Evolutionary conservation across 2,797 vertebrate species (phyloP).

Genomic region (Leptodactylus fallax): DNA sequence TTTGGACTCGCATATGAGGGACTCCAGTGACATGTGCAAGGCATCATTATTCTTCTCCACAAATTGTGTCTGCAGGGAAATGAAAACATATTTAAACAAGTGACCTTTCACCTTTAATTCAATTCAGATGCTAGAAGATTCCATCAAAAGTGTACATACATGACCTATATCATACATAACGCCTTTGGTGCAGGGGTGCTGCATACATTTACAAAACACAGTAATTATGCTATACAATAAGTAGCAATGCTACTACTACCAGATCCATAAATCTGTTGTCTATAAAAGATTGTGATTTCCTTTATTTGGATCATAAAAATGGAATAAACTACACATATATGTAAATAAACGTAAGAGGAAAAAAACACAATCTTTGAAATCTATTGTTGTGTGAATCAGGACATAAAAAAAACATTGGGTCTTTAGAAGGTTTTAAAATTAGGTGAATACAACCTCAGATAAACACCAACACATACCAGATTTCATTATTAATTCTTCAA

Average conservation of each 20-base stretch:
- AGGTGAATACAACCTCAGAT: no score
- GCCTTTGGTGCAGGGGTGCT: not conserved
- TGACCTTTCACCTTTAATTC: not conserved
- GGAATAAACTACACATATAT: not conserved
- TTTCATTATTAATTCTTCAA: no score
- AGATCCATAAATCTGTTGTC: no score
- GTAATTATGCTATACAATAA: not conserved
- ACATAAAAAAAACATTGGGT: no score
- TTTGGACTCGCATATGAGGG: slow-evolving; percentile 92
- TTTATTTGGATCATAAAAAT: not conserved
- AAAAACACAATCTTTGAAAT: no score
- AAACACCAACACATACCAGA: no score
- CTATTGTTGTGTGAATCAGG: no score
- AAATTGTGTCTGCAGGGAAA: slow-evolving; percentile 86
- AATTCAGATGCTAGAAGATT: not conserved
- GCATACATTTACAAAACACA: not conserved
- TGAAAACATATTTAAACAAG: slow-evolving; percentile 40
- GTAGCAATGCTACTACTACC: not conserved
- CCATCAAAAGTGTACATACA: not conserved
- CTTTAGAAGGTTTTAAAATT: no score
- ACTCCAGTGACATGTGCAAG: slow-evolving; percentile 93
- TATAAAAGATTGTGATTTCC: no score
- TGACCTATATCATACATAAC: not conserved
- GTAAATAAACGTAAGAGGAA: not conserved
- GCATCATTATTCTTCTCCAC: slow-evolving; percentile 99